Conservation (phyloP, 2,113 vertebrate species). For the Scytalopus superciliaris region DNA sequence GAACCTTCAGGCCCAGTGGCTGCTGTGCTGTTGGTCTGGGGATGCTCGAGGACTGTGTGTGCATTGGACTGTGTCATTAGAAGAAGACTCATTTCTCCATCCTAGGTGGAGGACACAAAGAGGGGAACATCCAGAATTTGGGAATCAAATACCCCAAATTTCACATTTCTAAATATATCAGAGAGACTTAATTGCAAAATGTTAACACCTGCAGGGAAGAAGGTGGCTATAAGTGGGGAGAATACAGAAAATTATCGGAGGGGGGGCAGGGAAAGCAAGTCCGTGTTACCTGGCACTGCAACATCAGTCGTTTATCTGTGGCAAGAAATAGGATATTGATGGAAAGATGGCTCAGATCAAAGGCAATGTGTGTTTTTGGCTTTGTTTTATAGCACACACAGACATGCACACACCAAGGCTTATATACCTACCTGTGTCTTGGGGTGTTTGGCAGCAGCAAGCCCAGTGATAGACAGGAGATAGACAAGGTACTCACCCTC, state of each 20-base stretch:
- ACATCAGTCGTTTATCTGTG: background rate
- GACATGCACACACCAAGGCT: background rate
- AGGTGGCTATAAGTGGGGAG: background rate
- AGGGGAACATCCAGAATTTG: background rate
- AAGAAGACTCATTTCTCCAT: background rate
- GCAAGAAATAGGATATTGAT: background rate
- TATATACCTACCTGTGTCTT: fast-evolving
- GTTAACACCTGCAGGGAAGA: background rate
- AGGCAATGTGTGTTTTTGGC: background rate
- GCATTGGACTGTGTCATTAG: background rate
- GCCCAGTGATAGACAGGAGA: background rate
- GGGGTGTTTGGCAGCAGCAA: background rate
- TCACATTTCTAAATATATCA: background rate
- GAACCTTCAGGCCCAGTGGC: background rate
- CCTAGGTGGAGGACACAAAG: background rate
- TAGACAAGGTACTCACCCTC: background rate
- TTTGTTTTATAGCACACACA: background rate
- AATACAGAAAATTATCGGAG: background rate
- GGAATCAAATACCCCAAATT: background rate
- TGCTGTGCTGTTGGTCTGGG: background rate
- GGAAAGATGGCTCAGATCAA: background rate
- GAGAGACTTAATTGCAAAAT: background rate
- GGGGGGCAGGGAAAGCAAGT: background rate
- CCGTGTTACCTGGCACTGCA: background rate
- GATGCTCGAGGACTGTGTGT: background rate